Evolutionary conservation across 1,140 invertebrate species (phyloP).

Genomic region (Temnothorax longispinosus): DNA sequence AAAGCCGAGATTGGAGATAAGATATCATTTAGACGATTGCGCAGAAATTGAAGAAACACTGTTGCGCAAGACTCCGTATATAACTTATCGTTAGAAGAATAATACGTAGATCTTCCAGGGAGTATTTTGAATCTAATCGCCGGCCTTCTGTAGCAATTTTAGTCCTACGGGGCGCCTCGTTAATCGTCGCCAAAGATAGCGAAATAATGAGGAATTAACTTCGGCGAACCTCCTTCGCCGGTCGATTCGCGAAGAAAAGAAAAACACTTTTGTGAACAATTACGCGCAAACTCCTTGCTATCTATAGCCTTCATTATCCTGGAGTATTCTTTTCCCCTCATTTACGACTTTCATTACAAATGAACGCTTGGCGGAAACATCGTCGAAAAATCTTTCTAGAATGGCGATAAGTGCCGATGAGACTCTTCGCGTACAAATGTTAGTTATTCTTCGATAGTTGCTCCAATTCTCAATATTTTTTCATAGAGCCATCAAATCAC

Average conservation of each 20-base stretch:
- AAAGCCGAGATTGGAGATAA: not conserved
- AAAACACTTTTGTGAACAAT: slow-evolving; percentile 62
- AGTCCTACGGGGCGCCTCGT: slow-evolving; percentile 45
- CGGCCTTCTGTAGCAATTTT: slow-evolving; percentile 49
- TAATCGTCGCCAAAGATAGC: slow-evolving; percentile 70
- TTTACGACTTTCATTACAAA: slow-evolving; percentile 67
- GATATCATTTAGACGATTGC: not conserved
- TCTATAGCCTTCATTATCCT: slow-evolving; percentile 63
- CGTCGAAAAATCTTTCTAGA: slow-evolving; percentile 12
- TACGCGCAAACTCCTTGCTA: slow-evolving; percentile 35
- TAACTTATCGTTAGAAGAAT: slow-evolving; percentile 48
- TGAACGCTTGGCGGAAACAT: slow-evolving; percentile 19
- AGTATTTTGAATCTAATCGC: slow-evolving; percentile 56
- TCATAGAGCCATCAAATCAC: not conserved
- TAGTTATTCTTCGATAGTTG: not conserved
- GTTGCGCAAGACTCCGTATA: not conserved
- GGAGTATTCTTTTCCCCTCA: slow-evolving; percentile 63
- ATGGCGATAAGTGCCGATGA: not conserved
- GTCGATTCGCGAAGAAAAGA: slow-evolving; percentile 57
- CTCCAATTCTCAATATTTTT: slow-evolving; percentile 15
- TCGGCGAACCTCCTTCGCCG: slow-evolving; percentile 19
- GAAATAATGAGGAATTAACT: slow-evolving; percentile 76
- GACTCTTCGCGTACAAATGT: slow-evolving; percentile 31
- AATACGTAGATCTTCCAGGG: slow-evolving; percentile 31
- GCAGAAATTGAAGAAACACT: not conserved